These are phyloP conservation scores for mouse (Mus musculus) DNA, from an alignment of 2,113 vertebrate genomes.

Conservation along the genomic window DNA sequence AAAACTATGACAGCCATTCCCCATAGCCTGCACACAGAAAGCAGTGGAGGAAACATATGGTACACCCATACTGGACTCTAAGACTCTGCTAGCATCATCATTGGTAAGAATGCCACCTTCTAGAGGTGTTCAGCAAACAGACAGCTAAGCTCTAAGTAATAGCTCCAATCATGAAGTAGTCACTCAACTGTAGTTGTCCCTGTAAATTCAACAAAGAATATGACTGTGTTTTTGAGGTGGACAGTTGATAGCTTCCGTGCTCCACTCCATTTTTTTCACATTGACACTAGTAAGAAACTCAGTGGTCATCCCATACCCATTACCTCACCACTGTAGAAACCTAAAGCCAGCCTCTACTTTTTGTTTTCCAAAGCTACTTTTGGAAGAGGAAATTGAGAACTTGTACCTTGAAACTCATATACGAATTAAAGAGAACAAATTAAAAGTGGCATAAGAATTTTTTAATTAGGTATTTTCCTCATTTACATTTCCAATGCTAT, in stretches of 20 bases:
- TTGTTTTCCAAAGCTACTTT: no score
- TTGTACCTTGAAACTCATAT: background rate
- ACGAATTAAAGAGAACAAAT: background rate
- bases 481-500: no score
- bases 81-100: fast-evolving
- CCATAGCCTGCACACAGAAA: background rate
- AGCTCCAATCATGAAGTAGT: background rate
- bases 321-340: no score
- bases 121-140: fast-evolving
- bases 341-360: no score
- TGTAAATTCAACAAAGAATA: background rate
- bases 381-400: no score
- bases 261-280: background rate
- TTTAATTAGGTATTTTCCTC: no score
- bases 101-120: background rate
- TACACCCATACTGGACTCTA: background rate
- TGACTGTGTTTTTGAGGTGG: background rate
- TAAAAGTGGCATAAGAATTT: background rate
- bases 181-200: background rate
- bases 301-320: no score
- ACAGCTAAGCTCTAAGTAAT: background rate
- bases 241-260: background rate
- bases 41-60: background rate
- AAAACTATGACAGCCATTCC: background rate
- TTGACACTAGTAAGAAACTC: no score